Percentiles rank a stretch among this genome's conserved stretches.
Conservation (phyloP, 2,113 vertebrate species). For the Callospermophilus lateralis region DNA sequence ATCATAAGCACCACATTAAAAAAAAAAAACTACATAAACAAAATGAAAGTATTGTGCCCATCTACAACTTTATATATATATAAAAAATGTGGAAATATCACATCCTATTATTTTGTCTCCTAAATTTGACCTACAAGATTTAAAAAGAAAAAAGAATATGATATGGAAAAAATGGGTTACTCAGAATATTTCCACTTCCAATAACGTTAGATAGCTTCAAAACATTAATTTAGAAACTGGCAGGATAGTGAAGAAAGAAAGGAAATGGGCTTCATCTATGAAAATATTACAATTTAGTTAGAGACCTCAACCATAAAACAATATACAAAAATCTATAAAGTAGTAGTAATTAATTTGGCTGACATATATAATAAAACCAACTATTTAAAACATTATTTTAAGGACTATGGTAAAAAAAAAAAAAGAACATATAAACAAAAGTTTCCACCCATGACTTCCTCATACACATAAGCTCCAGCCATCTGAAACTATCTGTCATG, state of each 20-base stretch:
- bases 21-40: no score
- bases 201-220: neutral
- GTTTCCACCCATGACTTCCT: neutral
- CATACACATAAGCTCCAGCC: neutral
- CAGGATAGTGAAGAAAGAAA: neutral
- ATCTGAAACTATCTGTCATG: neutral
- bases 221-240: neutral
- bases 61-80: no score
- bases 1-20: no score
- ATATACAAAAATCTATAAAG: neutral
- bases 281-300: constrained; percentile 14
- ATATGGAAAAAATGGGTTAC: neutral
- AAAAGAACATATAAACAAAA: neutral
- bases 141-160: neutral
- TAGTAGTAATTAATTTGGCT: constrained; percentile 10
- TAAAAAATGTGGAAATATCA: neutral
- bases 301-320: constrained; percentile 33
- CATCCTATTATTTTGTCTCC: constrained; percentile 23
- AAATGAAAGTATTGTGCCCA: no score
- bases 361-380: neutral
- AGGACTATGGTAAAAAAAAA: neutral
- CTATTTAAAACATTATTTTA: constrained; percentile 30
- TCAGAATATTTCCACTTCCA: neutral
- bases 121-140: constrained; percentile 26
- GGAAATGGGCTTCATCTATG: neutral